A percentile compares a stretch with the other conserved stretches of the same genome.
These are phyloP conservation scores for Athalia rosae DNA, from an alignment of 2,888 invertebrate species.

Conservation along the genomic window DNA sequence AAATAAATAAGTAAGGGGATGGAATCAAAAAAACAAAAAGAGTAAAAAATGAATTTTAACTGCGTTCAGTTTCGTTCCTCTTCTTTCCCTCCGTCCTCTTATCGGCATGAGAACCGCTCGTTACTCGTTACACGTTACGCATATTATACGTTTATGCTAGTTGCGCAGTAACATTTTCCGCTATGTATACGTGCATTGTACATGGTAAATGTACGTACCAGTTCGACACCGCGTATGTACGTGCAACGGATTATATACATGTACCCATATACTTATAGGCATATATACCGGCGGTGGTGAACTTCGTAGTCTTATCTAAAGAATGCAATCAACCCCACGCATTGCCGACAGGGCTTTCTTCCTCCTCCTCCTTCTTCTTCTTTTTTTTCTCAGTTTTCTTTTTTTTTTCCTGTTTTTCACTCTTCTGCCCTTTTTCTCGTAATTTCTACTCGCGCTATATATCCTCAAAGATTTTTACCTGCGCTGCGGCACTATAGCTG, in stretches of 20 bases:
- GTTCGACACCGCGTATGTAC: too few relatives aligned
- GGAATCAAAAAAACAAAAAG: too few relatives aligned
- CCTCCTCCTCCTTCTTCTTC: not conserved
- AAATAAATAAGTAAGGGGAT: too few relatives aligned
- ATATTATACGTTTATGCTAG: not conserved
- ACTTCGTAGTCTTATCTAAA: slow-evolving; percentile 29
- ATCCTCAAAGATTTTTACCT: not conserved
- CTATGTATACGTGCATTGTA: too few relatives aligned
- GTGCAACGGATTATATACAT: too few relatives aligned
- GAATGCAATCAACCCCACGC: slow-evolving; percentile 40
- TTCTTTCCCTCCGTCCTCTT: not conserved
- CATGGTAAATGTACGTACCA: too few relatives aligned
- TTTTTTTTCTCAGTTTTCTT: not conserved
- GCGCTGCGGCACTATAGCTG: too few relatives aligned
- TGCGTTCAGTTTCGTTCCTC: not conserved
- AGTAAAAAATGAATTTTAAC: not conserved
- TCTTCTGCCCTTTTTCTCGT: not conserved
- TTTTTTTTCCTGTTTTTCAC: not conserved
- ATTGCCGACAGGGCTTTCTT: not conserved
- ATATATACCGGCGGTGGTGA: slow-evolving; percentile 1
- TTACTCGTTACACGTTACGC: not conserved
- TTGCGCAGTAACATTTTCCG: not conserved
- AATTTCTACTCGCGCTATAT: not conserved
- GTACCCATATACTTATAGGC: too few relatives aligned
- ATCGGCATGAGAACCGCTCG: slow-evolving; percentile 34